These are phyloP conservation scores for Lophura nycthemera DNA, from an alignment of 2,113 vertebrate species.

Conservation along the genomic window DNA sequence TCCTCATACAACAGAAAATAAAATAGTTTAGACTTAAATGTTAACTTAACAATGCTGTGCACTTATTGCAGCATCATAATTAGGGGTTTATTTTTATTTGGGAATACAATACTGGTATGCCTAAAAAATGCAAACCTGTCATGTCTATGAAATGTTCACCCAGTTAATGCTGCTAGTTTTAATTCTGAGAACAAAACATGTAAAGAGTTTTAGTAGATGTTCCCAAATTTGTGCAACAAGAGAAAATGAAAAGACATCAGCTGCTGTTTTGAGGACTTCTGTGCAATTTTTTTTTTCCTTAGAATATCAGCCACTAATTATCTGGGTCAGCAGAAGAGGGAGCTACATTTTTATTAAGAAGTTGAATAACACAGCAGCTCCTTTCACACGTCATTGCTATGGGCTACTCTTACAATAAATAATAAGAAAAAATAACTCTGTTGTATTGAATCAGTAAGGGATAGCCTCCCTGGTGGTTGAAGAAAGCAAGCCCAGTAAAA, in stretches of 20 bases:
- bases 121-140: background rate
- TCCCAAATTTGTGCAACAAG: background rate
- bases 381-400: background rate
- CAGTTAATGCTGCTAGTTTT: background rate
- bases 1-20: background rate
- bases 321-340: constrained; percentile 70
- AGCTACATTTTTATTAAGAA: constrained; percentile 58
- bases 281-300: background rate
- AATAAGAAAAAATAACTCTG: background rate
- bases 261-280: background rate
- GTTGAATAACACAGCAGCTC: constrained; percentile 5
- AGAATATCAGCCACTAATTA: constrained; percentile 42
- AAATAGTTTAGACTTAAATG: background rate
- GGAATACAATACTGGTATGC: background rate
- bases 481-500: constrained; percentile 37
- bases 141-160: background rate
- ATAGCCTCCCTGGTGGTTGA: background rate
- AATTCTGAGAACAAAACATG: background rate
- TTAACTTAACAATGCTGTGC: background rate
- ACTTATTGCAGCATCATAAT: background rate
- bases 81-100: background rate
- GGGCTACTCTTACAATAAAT: constrained; percentile 29
- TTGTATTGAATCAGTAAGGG: background rate
- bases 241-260: background rate
- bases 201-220: background rate